A percentile compares a stretch with the other conserved stretches of the same genome.
Evolutionary conservation across 1,140 invertebrate genomes (phyloP).

Genomic region (Drosophila pseudoobscura): DNA sequence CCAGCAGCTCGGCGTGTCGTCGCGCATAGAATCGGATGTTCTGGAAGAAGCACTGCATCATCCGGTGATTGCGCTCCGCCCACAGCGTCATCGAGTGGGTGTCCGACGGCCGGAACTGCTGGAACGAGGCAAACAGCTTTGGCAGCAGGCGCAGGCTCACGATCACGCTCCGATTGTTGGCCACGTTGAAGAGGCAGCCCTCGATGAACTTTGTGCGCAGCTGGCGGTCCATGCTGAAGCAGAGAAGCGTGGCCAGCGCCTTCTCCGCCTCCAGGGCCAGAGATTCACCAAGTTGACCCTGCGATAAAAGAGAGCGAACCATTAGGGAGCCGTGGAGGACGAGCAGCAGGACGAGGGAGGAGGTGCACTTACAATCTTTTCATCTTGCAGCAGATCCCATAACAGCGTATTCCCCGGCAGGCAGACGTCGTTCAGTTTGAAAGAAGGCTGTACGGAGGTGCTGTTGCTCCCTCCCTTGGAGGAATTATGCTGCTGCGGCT

Average conservation of each 20-base stretch:
- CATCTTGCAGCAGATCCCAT: conserved; percentile 97
- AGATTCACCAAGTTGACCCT: conserved; percentile 93
- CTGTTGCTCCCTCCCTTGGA: conserved; percentile 35
- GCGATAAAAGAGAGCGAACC: conserved; percentile 39
- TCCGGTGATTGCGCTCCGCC: conserved; percentile 94
- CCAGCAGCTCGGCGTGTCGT: conserved; percentile 58
- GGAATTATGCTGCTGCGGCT: conserved; percentile 68
- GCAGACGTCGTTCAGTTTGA: conserved; percentile 91
- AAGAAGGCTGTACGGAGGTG: conserved; percentile 83
- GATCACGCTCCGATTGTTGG: conserved; percentile 93
- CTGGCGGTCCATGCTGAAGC: conserved; percentile 93
- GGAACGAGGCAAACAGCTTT: conserved; percentile 95
- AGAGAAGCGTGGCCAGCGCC: conserved; percentile 93
- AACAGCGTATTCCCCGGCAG: conserved; percentile 94
- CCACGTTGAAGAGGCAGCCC: conserved; percentile 95
- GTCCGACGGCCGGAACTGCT: conserved; percentile 92
- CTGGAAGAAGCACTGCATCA: conserved; percentile 96
- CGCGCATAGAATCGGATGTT: conserved; percentile 88
- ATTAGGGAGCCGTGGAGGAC: no score
- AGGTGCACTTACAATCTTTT: conserved; percentile 90
- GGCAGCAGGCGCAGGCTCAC: conserved; percentile 94
- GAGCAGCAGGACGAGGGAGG: no score
- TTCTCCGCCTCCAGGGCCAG: conserved; percentile 95
- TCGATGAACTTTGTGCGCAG: conserved; percentile 97
- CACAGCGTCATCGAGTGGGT: conserved; percentile 93